Evolutionary conservation across 2,888 invertebrate genomes (phyloP), one percentile per base, ranked within the genome.

Genomic region (Kryphioiulus occultus): DNA sequence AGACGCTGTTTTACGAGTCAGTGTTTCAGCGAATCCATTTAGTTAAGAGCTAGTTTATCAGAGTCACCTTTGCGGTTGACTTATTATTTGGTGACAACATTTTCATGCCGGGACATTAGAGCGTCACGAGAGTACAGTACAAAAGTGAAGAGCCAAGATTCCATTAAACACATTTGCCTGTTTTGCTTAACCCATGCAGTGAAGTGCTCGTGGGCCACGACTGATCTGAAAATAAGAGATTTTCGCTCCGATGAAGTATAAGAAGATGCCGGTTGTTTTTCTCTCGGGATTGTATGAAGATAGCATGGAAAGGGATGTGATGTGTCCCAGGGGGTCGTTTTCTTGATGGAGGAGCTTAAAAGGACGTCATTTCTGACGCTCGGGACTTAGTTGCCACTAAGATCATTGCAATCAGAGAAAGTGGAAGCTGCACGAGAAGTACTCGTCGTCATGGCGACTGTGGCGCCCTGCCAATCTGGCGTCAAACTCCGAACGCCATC

Each of bases 161-260:
- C 68, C 68, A 59, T 59, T 59, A 59, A 59, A 59, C n/a, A 68
- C 68, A 68, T 68, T 68, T 68, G 0, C 68, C 68, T 68, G 26
- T 68, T 68, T 68, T 68, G 26, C 68, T 68, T 68, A 68, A 68
- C 68, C 68, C 68, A 68, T 26, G 68, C 68, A 26, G 68, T 10
- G 68, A 68, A 9, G 59, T 26, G 68, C 26, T 68, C 22, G 9
- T 68, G 22, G 68, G 68, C 26, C 68, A 68, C 10, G 10, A 68
- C 68, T 68, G 68, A 68, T 22, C 22, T 68, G 68, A 68, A 68
- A 68, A 68, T 68, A 68, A 68, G 68, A 68, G 68, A 68, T 68
- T 68, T 68, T 68, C 68, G 68, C 68, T 68, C 68, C 68, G 68
- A 68, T 68, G 68, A 68, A 68, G 68, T 68, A 68, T 68, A 68